Percentiles rank a stretch among this genome's conserved stretches.
phyloP scores from a whole-genome alignment of 2,888 invertebrate species.

The Panopea generosa region DNA sequence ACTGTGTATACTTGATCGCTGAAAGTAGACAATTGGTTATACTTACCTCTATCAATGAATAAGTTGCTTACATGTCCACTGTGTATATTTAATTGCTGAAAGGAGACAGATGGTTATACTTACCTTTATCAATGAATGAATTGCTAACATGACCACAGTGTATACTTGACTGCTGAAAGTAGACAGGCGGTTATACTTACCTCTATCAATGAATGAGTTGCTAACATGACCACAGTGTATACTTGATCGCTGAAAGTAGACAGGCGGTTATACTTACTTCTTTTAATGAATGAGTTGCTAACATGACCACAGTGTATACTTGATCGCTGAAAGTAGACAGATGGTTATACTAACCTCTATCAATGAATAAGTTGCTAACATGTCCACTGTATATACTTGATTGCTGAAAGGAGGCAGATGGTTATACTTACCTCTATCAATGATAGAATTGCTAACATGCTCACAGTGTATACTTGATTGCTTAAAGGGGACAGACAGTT shows the following conservation, averaged over 20 bases:
- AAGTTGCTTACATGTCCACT: constrained; percentile 64
- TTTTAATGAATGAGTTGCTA: constrained; percentile 69
- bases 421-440: constrained; percentile 69
- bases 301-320: too few species aligned
- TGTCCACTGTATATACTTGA: constrained; percentile 31
- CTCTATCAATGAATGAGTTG: too few species aligned
- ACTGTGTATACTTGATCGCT: too few species aligned
- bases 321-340: too few species aligned
- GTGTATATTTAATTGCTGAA: constrained; percentile 43
- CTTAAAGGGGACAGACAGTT: constrained; percentile 32
- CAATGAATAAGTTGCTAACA: constrained; percentile 69
- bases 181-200: constrained; percentile 6
- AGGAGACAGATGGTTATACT: constrained; percentile 4
- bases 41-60: constrained; percentile 75
- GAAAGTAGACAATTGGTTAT: not conserved
- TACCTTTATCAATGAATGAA: not conserved
- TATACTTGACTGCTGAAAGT: not conserved
- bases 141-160: constrained; percentile 51
- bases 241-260: too few species aligned
- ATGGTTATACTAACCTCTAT: constrained; percentile 71
- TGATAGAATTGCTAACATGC: constrained; percentile 69
- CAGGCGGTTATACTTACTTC: constrained; percentile 67
- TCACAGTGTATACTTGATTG: constrained; percentile 38
- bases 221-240: too few species aligned
- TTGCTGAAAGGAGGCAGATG: too few species aligned